Evolutionary conservation across 2,113 vertebrate genomes (phyloP), one percentile per base, ranked within the genome.

Genomic region (Neomonachus schauinslandi): DNA sequence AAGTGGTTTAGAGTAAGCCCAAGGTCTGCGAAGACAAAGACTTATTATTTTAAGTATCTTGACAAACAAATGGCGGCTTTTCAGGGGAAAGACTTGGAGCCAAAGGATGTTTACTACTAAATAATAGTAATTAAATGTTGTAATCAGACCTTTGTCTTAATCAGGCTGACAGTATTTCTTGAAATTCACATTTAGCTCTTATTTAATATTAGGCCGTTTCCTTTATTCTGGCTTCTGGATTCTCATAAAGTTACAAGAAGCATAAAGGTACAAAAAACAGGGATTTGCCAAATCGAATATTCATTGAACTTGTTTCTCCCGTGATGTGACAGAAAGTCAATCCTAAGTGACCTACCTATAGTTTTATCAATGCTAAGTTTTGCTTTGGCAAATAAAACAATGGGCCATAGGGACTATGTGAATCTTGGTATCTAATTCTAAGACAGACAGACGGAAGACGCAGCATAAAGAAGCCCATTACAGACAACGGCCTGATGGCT

Each of bases 21-120:
- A 57, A 91, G 91, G 94, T 76, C 96, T 96, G 88, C 42, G 80
- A 95, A 96, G 95, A 97, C 91, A 96, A 96, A 96, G 96, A 92
- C 74, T 93, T 96, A 91, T 80, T 96, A 96, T 96, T 95, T 96
- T 94, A 96, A 96, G 93, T 89, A 46, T 84, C 95, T 76, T 89
- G 94, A 97, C 79, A 97, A 97, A 93, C 63, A 89, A 97, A 96
- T 86, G 65, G 69, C 24, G 69, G 95, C 82, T 95, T 97, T 94
- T 94, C 88, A 80, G 55, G 90, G 77, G 71, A 76, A 96, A 95
- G 91, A 81, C 79, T 67, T 22, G 22, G 42, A 95, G 89, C 65
- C 95, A 87, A 79, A 96, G 59, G 61, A 90, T 93, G 69, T 97
- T 97, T 96, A 97, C 94, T 91, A 82, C 72, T 87, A 93, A 94